Percentiles rank a stretch among this genome's conserved stretches.
These are phyloP conservation scores for Otus sunia DNA, from an alignment of 2,113 vertebrate species.

Conservation along the genomic window DNA sequence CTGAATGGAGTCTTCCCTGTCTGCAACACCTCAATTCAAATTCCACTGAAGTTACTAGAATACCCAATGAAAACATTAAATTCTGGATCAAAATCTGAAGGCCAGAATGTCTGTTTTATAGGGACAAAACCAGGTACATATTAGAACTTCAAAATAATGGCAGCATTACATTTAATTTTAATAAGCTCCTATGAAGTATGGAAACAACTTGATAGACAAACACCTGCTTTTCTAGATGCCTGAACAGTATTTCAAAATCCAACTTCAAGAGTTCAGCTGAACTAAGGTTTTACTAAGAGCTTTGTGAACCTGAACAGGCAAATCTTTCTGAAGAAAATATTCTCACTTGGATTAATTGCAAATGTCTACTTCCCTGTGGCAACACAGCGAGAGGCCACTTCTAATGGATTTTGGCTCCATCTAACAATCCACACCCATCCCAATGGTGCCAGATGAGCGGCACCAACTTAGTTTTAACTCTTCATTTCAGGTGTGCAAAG, in stretches of 20 bases:
- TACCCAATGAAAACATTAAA: background rate
- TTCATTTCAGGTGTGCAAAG: background rate
- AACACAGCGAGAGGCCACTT: rapidly evolving
- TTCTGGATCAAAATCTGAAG: background rate
- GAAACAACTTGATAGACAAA: background rate
- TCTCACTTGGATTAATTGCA: background rate
- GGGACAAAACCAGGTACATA: background rate
- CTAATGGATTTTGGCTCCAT: background rate
- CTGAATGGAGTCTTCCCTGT: background rate
- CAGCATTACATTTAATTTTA: background rate
- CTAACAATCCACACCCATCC: background rate
- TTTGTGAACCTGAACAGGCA: background rate
- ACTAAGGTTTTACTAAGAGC: background rate
- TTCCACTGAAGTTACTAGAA: background rate
- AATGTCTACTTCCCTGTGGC: background rate
- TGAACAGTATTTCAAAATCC: background rate
- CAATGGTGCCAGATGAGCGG: background rate
- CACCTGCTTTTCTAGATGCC: background rate
- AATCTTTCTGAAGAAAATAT: background rate
- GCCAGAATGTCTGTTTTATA: background rate
- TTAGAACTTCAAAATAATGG: background rate
- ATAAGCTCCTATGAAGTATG: background rate
- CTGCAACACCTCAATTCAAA: background rate
- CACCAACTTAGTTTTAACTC: background rate
- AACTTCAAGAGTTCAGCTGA: background rate